Base-by-base conservation (phyloP, 2,888 invertebrate genomes). In the Rhaphigaster nebulosa region DNA sequence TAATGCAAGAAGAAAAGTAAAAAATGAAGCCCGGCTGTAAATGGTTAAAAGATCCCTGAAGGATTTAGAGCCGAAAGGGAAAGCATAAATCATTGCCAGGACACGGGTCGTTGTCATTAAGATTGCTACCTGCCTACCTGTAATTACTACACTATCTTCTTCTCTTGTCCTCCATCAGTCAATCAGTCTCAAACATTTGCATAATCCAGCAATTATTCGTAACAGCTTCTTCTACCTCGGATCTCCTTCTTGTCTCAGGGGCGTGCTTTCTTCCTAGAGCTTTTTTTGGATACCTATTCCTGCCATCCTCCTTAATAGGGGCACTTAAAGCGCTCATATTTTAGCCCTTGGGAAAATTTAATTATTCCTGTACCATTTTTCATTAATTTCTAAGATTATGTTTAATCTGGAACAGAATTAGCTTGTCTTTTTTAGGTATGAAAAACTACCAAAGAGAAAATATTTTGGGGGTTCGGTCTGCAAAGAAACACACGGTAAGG, bases 131-230 rank as follows among this genome's bases (percentile, higher is more conserved):
- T 38, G n/a, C n/a, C 76, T 88, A 56, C 34, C 54, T 60, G 56
- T 88, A 88, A 87, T 87, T 56, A 88, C 88, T 56, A 29, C 54
- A 29, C 56, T 88, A 88, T 88, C 88, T 88, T 15, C 29, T 10
- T 15, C 65, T 29, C 29, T 54, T 56, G 29, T 29, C 56, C 41
- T 41, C 41, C 23, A 41, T 80, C 80, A 80, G 80, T 80, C 80
- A 38, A 88, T 88, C 88, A 38, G 38, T 88, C 60, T 56, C 52
- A 34, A n/a, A 0, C 54, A 88, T 88, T 88, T 34, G 88, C 88
- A 88, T 88, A 88, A 88, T 88, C 52, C 88, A 54, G 38, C 60
- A 88, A 88, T 88, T 60, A 88, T 26, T 60, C 60, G 23, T 8
- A 34, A 34, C 88, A 20, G 52, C 38, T 88, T 88, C 38, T 38